Evolutionary conservation across 2,888 invertebrate genomes (phyloP).

Genomic region (Galerucella pusilla): DNA sequence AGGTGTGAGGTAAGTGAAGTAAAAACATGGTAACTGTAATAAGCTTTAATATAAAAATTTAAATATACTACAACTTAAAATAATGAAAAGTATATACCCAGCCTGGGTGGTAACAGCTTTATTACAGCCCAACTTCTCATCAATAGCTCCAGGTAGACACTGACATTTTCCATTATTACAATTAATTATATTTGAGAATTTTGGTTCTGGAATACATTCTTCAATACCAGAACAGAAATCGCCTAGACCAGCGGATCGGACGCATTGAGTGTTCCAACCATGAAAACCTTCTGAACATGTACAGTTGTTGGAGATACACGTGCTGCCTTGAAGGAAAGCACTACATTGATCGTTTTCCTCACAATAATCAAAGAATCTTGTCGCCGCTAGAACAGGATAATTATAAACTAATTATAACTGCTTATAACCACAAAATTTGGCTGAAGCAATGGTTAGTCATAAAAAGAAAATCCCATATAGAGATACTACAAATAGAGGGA

Average conservation of each 20-base stretch:
- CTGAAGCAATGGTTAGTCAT: no score
- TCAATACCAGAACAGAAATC: constrained; percentile 53
- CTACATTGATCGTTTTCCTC: constrained; percentile 59
- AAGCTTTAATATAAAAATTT: constrained; percentile 13
- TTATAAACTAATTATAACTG: neutral
- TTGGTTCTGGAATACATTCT: constrained; percentile 55
- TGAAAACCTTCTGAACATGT: constrained; percentile 55
- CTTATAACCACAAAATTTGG: neutral
- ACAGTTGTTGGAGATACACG: constrained; percentile 54
- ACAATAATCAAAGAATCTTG: constrained; percentile 57
- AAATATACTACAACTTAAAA: neutral
- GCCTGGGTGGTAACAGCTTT: neutral
- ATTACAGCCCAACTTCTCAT: constrained; percentile 46
- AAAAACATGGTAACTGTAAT: neutral
- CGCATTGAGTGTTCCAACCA: constrained; percentile 49
- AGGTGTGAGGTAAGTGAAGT: neutral
- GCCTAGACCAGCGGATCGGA: constrained; percentile 51
- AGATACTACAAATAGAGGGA: no score
- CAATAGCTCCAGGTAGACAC: constrained; percentile 53
- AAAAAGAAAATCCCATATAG: no score
- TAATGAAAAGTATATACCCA: constrained; percentile 10
- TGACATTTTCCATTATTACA: constrained; percentile 57
- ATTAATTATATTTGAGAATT: constrained; percentile 47
- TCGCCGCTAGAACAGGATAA: constrained; percentile 55
- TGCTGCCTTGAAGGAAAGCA: constrained; percentile 53